phyloP scores from a whole-genome alignment of 1,140 invertebrate genomes.

The Drosophila aff. region DNA sequence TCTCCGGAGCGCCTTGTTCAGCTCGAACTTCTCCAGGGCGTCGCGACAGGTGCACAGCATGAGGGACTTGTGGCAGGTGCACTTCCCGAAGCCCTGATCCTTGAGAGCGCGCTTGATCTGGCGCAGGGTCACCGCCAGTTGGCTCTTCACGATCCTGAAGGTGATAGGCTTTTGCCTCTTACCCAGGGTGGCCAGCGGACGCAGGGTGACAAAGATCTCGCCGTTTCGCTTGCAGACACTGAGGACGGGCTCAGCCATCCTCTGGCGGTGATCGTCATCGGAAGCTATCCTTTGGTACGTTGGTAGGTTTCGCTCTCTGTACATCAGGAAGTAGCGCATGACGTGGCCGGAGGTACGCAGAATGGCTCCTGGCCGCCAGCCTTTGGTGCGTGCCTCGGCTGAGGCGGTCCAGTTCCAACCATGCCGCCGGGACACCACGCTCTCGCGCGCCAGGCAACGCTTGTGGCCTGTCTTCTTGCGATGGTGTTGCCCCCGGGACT shows the following conservation, averaged over 20 bases:
- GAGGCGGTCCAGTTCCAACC: slow-evolving; percentile 72
- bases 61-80: slow-evolving; percentile 68
- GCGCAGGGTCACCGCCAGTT: slow-evolving; percentile 34
- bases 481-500: neutral
- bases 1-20: slow-evolving; percentile 50
- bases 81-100: slow-evolving; percentile 68
- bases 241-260: slow-evolving; percentile 40
- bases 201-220: slow-evolving; percentile 67
- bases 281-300: neutral
- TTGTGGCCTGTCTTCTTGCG: slow-evolving; percentile 34
- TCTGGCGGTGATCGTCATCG: neutral
- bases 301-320: slow-evolving; percentile 14
- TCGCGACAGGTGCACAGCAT: slow-evolving; percentile 68
- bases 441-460: slow-evolving; percentile 28
- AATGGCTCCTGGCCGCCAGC: slow-evolving; percentile 75
- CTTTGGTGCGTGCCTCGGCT: slow-evolving; percentile 30
- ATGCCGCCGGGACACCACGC: slow-evolving; percentile 54
- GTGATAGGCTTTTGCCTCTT: slow-evolving; percentile 67
- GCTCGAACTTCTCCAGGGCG: slow-evolving; percentile 48
- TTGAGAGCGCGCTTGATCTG: slow-evolving; percentile 60
- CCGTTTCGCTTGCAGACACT: slow-evolving; percentile 70
- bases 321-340: slow-evolving; percentile 69
- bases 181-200: slow-evolving; percentile 37
- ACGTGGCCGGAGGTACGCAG: slow-evolving; percentile 56
- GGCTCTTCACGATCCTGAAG: slow-evolving; percentile 73